Base-by-base conservation (phyloP, 2,113 vertebrate species). In the Elanus axillaris region DNA sequence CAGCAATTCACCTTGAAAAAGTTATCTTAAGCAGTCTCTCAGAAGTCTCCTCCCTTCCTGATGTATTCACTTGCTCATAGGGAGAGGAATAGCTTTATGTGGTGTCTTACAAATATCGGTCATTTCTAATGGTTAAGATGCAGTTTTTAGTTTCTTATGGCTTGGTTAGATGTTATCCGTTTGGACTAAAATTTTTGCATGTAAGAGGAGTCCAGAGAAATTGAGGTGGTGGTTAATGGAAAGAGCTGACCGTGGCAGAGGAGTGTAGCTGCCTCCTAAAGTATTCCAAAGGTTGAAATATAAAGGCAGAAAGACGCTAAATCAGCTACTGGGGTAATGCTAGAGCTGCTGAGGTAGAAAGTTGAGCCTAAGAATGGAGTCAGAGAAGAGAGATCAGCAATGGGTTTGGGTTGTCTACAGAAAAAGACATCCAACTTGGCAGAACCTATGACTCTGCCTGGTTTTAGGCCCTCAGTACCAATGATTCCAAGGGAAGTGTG, bases 11-110 rank as follows among this genome's bases (percentile, higher is more conserved):
- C 60, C 13, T 22, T 32, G 42, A 5, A 45, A 25, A 79, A 83
- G 17, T 63, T 58, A 16, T 43, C 21, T 66, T 62, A 62, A 62
- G 18, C 10, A 80, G 12, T 6, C 22, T 72, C 32, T 86, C 19
- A 67, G 18, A 84, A 83, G 6, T 1, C 7, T 22, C 3, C 1
- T 83, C 2, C 1, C 10, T 45, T 91, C 13, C 6, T 29, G 9
- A 53, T n/a, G 1, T 13, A 8, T 6, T 53, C 3, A 0, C 17
- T 73, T 50, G 26, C 22, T 82, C 4, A 0, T 3, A 62, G 14
- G 7, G 9, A 40, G 12, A 62, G 4, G 7, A 71, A 53, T 14
- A 40, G 11, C 31, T 84, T 64, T 62, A 15, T 62, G 25, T 1
- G 4, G 7, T n/a, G 15, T 63, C 74, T 71, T 7, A 13, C 12